Conservation (phyloP, 2,888 invertebrate species). For the Malthinus flaveolus region DNA sequence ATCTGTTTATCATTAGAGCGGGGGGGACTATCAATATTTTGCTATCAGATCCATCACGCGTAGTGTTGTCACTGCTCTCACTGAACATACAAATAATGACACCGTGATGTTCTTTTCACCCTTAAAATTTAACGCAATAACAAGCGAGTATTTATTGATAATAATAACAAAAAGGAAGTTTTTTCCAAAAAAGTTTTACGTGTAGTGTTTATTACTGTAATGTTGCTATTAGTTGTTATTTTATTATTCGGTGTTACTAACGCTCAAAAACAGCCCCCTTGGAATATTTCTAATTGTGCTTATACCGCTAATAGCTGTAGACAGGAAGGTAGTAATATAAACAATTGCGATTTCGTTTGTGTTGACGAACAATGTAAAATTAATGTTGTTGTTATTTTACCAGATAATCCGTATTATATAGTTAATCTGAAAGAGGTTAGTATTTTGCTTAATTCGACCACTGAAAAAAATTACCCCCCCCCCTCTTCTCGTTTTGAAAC, state of each 20-base stretch:
- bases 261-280: conserved; percentile 15
- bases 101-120: conserved; percentile 26
- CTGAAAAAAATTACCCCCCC: background rate
- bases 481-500: no score
- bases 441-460: conserved; percentile 11
- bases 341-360: conserved; percentile 31
- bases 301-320: conserved; percentile 19
- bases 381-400: conserved; percentile 67
- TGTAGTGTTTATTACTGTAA: conserved; percentile 16
- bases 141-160: conserved; percentile 15
- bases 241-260: conserved; percentile 15
- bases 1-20: conserved; percentile 43
- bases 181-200: background rate
- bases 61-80: conserved; percentile 31
- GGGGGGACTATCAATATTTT: conserved; percentile 48
- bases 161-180: conserved; percentile 1
- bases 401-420: conserved; percentile 61
- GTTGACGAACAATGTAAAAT: conserved; percentile 63
- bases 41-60: conserved; percentile 40
- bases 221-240: conserved; percentile 26
- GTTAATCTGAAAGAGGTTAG: conserved; percentile 55
- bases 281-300: conserved; percentile 13
- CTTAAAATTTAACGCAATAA: conserved; percentile 16
- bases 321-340: conserved; percentile 13
- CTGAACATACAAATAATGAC: conserved; percentile 25